Conservation (phyloP, 2,888 invertebrate species). For the Machimus atricapillus region DNA sequence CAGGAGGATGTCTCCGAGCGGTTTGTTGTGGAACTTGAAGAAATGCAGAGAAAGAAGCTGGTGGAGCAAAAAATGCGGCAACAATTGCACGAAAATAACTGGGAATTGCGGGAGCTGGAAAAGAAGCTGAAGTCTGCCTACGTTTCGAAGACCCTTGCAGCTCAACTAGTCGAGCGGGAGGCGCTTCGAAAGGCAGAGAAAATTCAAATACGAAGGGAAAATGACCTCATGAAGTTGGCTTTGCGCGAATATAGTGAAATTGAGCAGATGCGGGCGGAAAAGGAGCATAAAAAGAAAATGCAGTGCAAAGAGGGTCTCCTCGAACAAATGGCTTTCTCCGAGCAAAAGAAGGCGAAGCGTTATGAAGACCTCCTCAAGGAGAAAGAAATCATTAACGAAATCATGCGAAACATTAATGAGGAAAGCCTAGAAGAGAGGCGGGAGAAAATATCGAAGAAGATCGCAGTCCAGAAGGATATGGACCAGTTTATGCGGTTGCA, state of each 20-base stretch:
- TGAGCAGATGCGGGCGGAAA: conserved; percentile 49
- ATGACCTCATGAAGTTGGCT: conserved; percentile 54
- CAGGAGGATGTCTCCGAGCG: neutral
- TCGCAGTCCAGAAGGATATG: conserved; percentile 62
- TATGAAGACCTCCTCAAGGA: conserved; percentile 64
- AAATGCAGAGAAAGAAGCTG: conserved; percentile 31
- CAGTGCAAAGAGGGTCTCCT: conserved; percentile 61
- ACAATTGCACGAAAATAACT: conserved; percentile 64
- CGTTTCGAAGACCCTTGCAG: conserved; percentile 67
- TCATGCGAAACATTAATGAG: conserved; percentile 62
- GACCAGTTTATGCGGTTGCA: conserved; percentile 60
- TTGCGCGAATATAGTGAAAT: conserved; percentile 54
- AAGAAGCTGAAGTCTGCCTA: conserved; percentile 71
- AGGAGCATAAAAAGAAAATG: conserved; percentile 55
- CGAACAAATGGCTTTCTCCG: conserved; percentile 62
- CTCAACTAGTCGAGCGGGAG: conserved; percentile 70
- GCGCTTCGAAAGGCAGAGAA: conserved; percentile 52
- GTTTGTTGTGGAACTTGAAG: neutral
- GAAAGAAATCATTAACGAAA: conserved; percentile 65
- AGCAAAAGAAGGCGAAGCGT: conserved; percentile 59
- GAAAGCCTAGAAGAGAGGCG: conserved; percentile 62
- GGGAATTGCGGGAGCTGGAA: conserved; percentile 70
- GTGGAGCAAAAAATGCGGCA: conserved; percentile 59
- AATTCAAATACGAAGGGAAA: conserved; percentile 50
- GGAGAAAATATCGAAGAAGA: conserved; percentile 59